phyloP scores from a whole-genome alignment of 2,797 vertebrate species.

The Zalophus californianus region DNA sequence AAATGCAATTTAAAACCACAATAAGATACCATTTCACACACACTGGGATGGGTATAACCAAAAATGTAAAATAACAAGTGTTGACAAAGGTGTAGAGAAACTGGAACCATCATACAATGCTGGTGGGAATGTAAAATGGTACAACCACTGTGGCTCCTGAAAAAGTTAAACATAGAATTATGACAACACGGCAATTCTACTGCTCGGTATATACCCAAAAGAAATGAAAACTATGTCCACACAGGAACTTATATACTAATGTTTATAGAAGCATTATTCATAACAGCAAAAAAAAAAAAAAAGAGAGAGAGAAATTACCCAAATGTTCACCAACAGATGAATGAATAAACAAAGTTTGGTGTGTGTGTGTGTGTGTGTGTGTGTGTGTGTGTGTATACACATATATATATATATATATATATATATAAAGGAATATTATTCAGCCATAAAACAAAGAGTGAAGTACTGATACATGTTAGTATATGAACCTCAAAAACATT shows the following conservation, averaged over 20 bases:
- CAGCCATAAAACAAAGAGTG: background rate
- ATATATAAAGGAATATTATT: background rate
- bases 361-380: too few species aligned
- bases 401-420: background rate
- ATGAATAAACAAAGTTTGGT: background rate
- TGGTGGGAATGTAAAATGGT: background rate
- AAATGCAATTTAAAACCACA: background rate
- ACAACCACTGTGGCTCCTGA: background rate
- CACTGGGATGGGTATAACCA: background rate
- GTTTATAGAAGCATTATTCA: conserved; percentile 2
- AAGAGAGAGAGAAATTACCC: background rate
- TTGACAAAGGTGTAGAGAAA: background rate
- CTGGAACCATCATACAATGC: background rate
- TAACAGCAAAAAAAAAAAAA: background rate
- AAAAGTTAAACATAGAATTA: background rate
- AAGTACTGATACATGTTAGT: background rate
- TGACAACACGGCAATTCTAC: background rate
- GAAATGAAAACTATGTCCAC: background rate
- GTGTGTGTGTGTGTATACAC: too few species aligned
- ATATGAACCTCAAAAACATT: background rate
- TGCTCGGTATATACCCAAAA: background rate
- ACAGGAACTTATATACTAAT: background rate
- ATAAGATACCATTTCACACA: background rate
- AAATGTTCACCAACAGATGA: background rate
- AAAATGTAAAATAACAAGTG: background rate